A percentile compares a stretch with the other conserved stretches of the same genome.
phyloP scores from a whole-genome alignment of 23 tunicate genomes.

The Halocynthia aurantium region DNA sequence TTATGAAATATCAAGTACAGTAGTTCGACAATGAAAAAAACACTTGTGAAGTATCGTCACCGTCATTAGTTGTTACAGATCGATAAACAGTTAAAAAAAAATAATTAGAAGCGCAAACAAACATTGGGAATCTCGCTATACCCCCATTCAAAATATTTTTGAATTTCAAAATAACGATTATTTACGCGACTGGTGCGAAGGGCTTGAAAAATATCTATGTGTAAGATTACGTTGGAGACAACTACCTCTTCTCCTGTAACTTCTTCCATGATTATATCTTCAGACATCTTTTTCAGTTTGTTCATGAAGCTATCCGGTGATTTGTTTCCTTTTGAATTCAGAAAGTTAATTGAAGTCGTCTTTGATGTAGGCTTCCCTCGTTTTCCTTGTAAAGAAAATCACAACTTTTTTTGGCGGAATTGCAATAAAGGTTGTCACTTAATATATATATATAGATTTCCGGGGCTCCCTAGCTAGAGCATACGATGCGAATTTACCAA shows the following conservation, averaged over 20 bases:
- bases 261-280: slow-evolving; percentile 73
- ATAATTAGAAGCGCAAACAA: too few species aligned
- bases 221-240: background rate
- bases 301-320: slow-evolving; percentile 22
- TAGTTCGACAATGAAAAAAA: too few species aligned
- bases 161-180: background rate
- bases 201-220: background rate
- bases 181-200: background rate
- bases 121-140: too few species aligned
- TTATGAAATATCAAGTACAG: too few species aligned
- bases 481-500: slow-evolving; percentile 12
- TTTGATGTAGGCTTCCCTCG: slow-evolving; percentile 29
- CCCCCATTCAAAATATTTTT: too few species aligned
- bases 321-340: slow-evolving; percentile 38
- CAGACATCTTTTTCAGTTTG: slow-evolving; percentile 54
- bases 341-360: slow-evolving; percentile 59
- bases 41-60: too few species aligned
- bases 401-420: background rate
- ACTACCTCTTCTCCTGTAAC: slow-evolving; percentile 12
- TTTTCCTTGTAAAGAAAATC: slow-evolving; percentile 23
- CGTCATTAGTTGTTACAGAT: too few species aligned
- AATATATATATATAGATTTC: background rate
- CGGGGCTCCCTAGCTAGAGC: background rate
- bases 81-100: too few species aligned
- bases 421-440: background rate